Conservation (phyloP, 2,797 vertebrate species). For the Notolabrus celidotus region DNA sequence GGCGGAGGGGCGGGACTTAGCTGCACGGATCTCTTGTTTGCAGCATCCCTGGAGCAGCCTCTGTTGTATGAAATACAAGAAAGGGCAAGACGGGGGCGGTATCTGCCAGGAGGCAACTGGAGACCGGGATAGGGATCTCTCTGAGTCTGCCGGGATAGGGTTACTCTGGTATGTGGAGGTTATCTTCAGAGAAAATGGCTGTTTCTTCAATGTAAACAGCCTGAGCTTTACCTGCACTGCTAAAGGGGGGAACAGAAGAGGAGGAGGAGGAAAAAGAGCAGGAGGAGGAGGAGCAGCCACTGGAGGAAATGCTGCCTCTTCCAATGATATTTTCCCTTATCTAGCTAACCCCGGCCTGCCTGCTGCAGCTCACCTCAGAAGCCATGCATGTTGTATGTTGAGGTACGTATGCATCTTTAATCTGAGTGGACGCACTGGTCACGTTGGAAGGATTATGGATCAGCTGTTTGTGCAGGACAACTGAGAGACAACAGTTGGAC, state of each 20-base stretch:
- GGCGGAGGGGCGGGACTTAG: slow-evolving; percentile 67
- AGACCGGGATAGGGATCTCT: slow-evolving; percentile 60
- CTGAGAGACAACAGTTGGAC: slow-evolving; percentile 48
- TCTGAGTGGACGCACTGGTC: slow-evolving; percentile 67
- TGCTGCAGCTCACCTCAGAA: slow-evolving; percentile 61
- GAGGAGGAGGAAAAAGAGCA: slow-evolving; percentile 47
- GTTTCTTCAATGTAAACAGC: slow-evolving; percentile 77
- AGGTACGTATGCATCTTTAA: slow-evolving; percentile 75
- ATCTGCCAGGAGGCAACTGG: slow-evolving; percentile 55
- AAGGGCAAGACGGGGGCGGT: slow-evolving; percentile 66
- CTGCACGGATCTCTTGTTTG: slow-evolving; percentile 77
- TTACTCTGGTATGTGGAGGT: slow-evolving; percentile 55
- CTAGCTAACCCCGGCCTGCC: slow-evolving; percentile 55
- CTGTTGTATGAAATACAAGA: slow-evolving; percentile 80
- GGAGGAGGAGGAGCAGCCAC: slow-evolving; percentile 69
- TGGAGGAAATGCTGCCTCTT: slow-evolving; percentile 74
- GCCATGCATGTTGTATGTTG: slow-evolving; percentile 65
- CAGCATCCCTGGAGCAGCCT: slow-evolving; percentile 83
- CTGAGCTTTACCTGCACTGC: slow-evolving; percentile 75
- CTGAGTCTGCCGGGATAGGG: slow-evolving; percentile 47
- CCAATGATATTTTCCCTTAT: slow-evolving; percentile 68
- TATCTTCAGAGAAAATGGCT: slow-evolving; percentile 69
- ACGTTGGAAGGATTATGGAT: slow-evolving; percentile 73
- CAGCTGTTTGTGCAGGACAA: slow-evolving; percentile 56
- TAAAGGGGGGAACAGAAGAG: slow-evolving; percentile 70